Evolutionary conservation across 1,140 invertebrate genomes (phyloP), one percentile per base, ranked within the genome.

Genomic region (Plectrocnemia conspersa): DNA sequence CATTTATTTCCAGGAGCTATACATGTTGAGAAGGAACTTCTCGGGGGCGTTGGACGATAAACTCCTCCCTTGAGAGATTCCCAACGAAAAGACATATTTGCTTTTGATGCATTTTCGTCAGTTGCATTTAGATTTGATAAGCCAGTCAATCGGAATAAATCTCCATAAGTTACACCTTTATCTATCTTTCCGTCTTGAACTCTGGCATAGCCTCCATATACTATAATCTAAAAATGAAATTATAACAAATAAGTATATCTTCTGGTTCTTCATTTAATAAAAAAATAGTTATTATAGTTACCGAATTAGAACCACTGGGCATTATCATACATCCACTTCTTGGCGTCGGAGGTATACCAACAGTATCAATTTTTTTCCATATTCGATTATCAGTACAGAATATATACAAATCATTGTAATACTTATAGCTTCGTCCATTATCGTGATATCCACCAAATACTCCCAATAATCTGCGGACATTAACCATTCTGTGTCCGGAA

Each of bases 401-500:
- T 21, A 80, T 71, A 69, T 93, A 78, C 2, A 93, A 66, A 74
- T 97, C 93, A 72, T 94, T 94, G 65, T 82, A 93, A 71, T 96
- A 97, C 63, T 87, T 87, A 66, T 86, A 95, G 40, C 91, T 85
- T 49, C 88, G 81, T 3, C 84, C 78, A 71, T 93, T 94, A 69
- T 96, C 92, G 66, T 91, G 82, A 68, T 93, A 97, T 13, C 93
- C 93, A 1, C 93, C 93, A 78, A 96, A 97, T 16, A 96, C 74
- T 58, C 93, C 76, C 0, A 97, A 67, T 61, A 88, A 89, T 65
- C 91, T 91, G 11, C 82, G 74, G 0, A 79, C 64, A 4, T 81
- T 77, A 5, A 83, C 77, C 92, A 96, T 96, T 54, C 92, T 76
- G 68, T 97, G 93, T 0, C 93, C 93, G 70, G 91, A 95, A 54